phyloP scores from a whole-genome alignment of 2,113 vertebrate genomes.

The Trichomycterus rosablanca region DNA sequence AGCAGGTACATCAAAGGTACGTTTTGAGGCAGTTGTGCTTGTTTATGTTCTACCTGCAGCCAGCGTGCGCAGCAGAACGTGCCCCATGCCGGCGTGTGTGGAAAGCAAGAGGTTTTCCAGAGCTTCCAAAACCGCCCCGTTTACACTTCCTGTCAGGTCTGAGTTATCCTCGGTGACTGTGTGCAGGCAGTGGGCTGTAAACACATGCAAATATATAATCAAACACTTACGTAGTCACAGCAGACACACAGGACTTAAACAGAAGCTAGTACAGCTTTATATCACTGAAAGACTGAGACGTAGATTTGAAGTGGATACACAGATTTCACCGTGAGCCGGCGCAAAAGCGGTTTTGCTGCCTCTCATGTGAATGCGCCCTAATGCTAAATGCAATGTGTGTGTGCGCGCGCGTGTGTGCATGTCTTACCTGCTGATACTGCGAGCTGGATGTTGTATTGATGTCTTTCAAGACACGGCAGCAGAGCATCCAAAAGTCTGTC shows the following conservation, averaged over 20 bases:
- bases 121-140: conserved; percentile 59
- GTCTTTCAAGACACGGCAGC: conserved; percentile 80
- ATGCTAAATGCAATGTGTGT: neutral
- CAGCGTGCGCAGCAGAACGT: conserved; percentile 78
- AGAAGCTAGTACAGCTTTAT: too few species aligned
- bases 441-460: conserved; percentile 77
- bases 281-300: too few species aligned
- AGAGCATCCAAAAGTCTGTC: conserved; percentile 81
- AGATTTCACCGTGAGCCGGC: too few species aligned
- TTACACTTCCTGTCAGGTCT: conserved; percentile 78
- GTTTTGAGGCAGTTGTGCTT: too few species aligned
- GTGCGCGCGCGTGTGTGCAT: conserved; percentile 4
- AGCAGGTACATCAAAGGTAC: too few species aligned
- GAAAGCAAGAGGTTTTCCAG: conserved; percentile 77
- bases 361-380: too few species aligned
- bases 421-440: conserved; percentile 85
- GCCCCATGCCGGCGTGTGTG: conserved; percentile 71
- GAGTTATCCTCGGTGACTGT: conserved; percentile 92
- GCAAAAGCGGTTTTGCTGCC: too few species aligned
- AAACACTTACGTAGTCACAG: conserved; percentile 1
- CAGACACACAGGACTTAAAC: neutral
- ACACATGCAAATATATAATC: conserved; percentile 38
- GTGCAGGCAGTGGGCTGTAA: conserved; percentile 88
- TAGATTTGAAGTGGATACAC: too few species aligned
- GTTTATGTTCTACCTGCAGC: conserved; percentile 73